Percentiles rank a stretch among this genome's conserved stretches.
Conservation (phyloP, 2,113 vertebrate species). For the Vicugna pacos region DNA sequence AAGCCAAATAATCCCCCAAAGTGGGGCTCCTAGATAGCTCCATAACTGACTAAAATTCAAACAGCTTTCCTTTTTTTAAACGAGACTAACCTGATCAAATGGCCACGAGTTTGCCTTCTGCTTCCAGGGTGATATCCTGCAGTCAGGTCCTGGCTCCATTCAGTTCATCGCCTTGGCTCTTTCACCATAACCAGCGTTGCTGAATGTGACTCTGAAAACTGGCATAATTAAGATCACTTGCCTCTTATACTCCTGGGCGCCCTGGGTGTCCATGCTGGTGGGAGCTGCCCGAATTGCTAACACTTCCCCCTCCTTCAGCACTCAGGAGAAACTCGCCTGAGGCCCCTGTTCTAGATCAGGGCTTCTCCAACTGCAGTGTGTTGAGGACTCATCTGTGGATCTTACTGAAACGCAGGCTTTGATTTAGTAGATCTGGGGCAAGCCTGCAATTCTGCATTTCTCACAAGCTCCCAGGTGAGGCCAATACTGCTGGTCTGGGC, state of each 20-base stretch:
- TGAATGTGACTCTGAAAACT: neutral
- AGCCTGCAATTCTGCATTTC: neutral
- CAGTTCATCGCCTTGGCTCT: neutral
- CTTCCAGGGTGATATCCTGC: neutral
- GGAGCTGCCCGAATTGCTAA: neutral
- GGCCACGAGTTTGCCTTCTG: neutral
- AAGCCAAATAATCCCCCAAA: neutral
- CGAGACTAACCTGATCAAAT: neutral
- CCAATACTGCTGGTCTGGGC: neutral
- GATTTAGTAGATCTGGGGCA: neutral
- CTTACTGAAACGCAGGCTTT: neutral
- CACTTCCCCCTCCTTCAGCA: neutral
- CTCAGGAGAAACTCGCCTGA: neutral
- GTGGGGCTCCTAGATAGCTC: neutral
- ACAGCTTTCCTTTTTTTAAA: neutral
- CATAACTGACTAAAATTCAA: neutral
- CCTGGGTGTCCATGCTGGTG: neutral
- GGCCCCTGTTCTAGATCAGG: neutral
- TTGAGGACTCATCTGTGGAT: no score
- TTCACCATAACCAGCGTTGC: neutral
- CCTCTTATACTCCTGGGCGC: rapidly evolving
- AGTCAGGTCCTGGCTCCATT: neutral
- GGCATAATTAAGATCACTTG: no score
- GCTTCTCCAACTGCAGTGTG: neutral
- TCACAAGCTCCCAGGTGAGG: neutral